Evolutionary conservation across 2,888 invertebrate genomes (phyloP), one percentile per base, ranked within the genome.

Genomic region (Amiota communis): DNA sequence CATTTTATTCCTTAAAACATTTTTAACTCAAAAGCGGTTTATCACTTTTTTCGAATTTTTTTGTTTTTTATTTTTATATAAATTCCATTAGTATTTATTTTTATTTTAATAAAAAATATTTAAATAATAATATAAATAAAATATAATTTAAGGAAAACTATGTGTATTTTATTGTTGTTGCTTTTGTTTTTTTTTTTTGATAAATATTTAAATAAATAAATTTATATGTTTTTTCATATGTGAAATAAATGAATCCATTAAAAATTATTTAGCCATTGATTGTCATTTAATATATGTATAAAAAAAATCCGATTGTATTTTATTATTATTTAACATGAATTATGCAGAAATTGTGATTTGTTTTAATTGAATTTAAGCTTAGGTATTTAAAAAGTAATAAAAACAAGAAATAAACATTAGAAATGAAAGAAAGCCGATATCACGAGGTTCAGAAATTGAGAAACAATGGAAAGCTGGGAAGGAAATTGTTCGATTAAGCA

Each of bases 391-490:
- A 36, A 12, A 13, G 13, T 12, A 23, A 20, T 36, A 46, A 36
- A 63, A 13, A 23, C 1, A 36, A 13, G 9, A 63, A 65, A 67
- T 69, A 59, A 73, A 74, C 51, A 70, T 74, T 23, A 67, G 68
- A 76, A 2, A 6, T 36, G 36, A 36, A 6, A 36, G 36, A 36
- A 36, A 36, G 1, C 6, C 36, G 6, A 1, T 6, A 36, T 0
- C 8, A 36, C 36, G 36, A 6, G 36, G 0, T 36, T 36, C 6
- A 36, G 36, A 2, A 36, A 36, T 6, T 4, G 36, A 6, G 0
- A 9, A 53, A 6, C 13, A 53, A 53, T n/a, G 56, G 56, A 10
- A 15, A n/a, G 8, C n/a, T 6, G 6, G 36, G 36, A 1, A 2
- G 36, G 36, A 36, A 36, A 6, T 0, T 36, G 6, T 36, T 36